These are phyloP conservation scores for Eulemur mongoz DNA, from an alignment of 2,797 vertebrate species.

Conservation along the genomic window DNA sequence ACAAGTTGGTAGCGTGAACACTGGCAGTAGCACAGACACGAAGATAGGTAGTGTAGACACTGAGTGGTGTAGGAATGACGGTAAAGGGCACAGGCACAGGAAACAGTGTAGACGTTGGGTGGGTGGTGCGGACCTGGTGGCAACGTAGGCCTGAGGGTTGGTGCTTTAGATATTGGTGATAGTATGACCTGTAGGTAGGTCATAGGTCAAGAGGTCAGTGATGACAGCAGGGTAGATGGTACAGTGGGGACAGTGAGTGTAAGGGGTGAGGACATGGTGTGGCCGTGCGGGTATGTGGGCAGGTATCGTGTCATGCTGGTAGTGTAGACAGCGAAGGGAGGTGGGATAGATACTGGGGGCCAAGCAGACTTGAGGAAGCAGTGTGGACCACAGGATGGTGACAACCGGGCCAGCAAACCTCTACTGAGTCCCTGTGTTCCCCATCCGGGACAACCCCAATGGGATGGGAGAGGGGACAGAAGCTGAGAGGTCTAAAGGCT, in stretches of 20 bases:
- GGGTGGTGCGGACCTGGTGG: not conserved
- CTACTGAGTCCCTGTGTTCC: not conserved
- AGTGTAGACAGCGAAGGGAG: not conserved
- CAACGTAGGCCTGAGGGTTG: no score
- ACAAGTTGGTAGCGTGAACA: not conserved
- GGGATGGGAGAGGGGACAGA: not conserved
- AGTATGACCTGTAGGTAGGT: not conserved
- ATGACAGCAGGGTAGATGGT: not conserved
- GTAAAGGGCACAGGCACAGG: not conserved
- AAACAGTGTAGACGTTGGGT: not conserved
- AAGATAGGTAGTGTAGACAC: not conserved
- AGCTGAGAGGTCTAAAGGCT: no score
- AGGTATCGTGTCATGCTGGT: fast-evolving
- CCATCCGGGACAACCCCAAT: not conserved
- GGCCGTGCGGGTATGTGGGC: not conserved
- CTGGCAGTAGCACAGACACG: not conserved
- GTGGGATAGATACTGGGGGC: no score
- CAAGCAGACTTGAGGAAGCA: not conserved
- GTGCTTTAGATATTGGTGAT: not conserved
- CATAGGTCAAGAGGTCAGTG: not conserved
- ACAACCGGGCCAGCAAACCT: not conserved
- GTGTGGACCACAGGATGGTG: not conserved
- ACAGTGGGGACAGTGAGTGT: no score
- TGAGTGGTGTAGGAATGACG: fast-evolving
- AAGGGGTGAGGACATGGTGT: not conserved